Base-by-base conservation (phyloP, 1,140 invertebrate species). In the Yoshiicerus persimilis region DNA sequence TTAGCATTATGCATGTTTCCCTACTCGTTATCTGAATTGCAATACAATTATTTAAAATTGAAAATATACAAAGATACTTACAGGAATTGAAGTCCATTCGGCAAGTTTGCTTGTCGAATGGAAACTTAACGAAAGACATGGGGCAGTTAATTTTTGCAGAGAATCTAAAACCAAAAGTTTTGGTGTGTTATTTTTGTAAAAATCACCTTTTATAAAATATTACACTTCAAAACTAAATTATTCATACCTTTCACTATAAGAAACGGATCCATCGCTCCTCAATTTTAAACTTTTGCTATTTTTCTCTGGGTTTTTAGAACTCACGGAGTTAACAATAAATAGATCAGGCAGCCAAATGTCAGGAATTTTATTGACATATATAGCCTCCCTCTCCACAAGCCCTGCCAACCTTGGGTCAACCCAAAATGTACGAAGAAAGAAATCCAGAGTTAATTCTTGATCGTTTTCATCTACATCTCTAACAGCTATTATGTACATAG, bases 41-140 rank as follows among this genome's bases (percentile, higher is more conserved):
- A 13, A 39, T n/a, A 4, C 3, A 39, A 39, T 39, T 38, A 10
- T 34, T 83, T 9, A 34, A 83, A 32, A 10, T 36, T 83, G 11
- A 30, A 83, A 83, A 83, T 36, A 10, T 23, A 64, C n/a, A 11
- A n/a, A n/a, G 10, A 2, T 16, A 36, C 89, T 87, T 88, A 90
- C 89, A 88, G 4, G 89, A 90, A 16, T 86, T 86, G 32, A 90
- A 20, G 32, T 88, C 62, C 30, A 90, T 30, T 16, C 27, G 62
- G 39, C 89, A 90, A 4, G 23, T 9, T 86, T 90, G 88, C 39
- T 62, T 87, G 25, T 89, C 89, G 85, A 90, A 90, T 8, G 89
- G 89, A 36, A 87, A 90, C 84, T 89, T 90, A 1, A 64, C 64
- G n/a, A 87, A 86, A 16, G 83, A 87, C 86, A 90, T 88, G 27